phyloP scores from a whole-genome alignment of 2,797 vertebrate genomes.

The Sebastes kiyomatsui region DNA sequence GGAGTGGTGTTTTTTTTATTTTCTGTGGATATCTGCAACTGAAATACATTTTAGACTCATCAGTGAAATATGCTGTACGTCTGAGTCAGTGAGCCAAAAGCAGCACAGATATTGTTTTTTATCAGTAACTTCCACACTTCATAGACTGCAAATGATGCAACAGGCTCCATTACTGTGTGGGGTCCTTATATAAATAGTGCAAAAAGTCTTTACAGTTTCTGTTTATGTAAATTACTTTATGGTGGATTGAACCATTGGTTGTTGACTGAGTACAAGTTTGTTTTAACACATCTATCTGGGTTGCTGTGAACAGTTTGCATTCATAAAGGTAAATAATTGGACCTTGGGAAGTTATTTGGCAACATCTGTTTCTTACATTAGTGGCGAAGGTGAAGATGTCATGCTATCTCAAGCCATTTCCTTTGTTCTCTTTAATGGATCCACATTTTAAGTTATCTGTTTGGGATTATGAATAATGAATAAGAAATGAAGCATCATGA shows the following conservation, averaged over 20 bases:
- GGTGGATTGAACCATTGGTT: background rate
- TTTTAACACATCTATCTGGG: background rate
- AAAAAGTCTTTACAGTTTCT: background rate
- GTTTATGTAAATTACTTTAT: background rate
- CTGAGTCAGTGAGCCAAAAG: background rate
- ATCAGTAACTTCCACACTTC: background rate
- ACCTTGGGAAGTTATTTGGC: background rate
- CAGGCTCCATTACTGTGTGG: constrained; percentile 2
- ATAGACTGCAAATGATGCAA: constrained; percentile 6
- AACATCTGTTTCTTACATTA: background rate
- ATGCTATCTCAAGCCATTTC: background rate
- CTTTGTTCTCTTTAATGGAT: background rate
- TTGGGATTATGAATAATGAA: background rate
- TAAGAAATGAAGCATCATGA: background rate
- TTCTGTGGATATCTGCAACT: background rate
- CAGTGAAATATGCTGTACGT: background rate
- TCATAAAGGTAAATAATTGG: background rate
- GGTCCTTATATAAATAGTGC: constrained; percentile 16
- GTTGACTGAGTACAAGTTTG: background rate
- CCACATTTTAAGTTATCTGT: background rate
- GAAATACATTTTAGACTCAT: background rate
- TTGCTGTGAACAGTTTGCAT: background rate
- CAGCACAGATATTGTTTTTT: constrained; percentile 4
- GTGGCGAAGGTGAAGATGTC: background rate
- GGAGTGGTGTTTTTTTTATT: background rate